Percentiles rank a stretch among this genome's conserved stretches.
phyloP scores from a whole-genome alignment of 2,888 invertebrate genomes.

The Eristalis intricaria region DNA sequence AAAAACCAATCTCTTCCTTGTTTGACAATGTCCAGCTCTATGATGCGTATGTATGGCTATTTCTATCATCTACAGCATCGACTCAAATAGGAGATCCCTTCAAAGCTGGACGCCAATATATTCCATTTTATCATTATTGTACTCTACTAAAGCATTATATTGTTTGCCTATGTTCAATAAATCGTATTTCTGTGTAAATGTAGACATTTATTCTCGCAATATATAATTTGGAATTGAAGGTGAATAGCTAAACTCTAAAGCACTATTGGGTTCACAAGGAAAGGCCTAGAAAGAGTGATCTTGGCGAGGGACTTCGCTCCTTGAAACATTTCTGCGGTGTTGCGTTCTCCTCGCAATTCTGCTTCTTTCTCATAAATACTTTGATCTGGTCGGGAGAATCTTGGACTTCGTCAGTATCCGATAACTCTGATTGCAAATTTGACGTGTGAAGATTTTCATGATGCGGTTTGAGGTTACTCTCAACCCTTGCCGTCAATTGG shows the following conservation, averaged over 20 bases:
- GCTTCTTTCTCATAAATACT: constrained; percentile 48
- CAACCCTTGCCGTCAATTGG: constrained; percentile 37
- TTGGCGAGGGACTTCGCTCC: constrained; percentile 39
- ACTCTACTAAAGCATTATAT: constrained; percentile 23
- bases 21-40: constrained; percentile 21
- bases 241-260: not conserved
- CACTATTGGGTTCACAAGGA: not conserved
- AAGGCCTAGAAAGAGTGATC: constrained; percentile 51
- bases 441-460: not conserved
- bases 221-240: constrained; percentile 16
- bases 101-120: constrained; percentile 44
- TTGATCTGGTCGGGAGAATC: constrained; percentile 33
- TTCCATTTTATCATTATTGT: constrained; percentile 61
- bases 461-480: constrained; percentile 17
- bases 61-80: not conserved
- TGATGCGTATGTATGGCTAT: not conserved
- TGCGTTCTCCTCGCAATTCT: not conserved
- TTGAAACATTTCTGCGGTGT: not conserved
- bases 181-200: constrained; percentile 51
- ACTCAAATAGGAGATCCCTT: not conserved
- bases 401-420: constrained; percentile 11
- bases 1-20: constrained; percentile 73
- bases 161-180: constrained; percentile 59
- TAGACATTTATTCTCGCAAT: constrained; percentile 29
- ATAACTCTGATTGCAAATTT: not conserved